Evolutionary conservation across 64 coral and sea anemone species (phyloP).

Genomic region (Stylophora pistillata): DNA sequence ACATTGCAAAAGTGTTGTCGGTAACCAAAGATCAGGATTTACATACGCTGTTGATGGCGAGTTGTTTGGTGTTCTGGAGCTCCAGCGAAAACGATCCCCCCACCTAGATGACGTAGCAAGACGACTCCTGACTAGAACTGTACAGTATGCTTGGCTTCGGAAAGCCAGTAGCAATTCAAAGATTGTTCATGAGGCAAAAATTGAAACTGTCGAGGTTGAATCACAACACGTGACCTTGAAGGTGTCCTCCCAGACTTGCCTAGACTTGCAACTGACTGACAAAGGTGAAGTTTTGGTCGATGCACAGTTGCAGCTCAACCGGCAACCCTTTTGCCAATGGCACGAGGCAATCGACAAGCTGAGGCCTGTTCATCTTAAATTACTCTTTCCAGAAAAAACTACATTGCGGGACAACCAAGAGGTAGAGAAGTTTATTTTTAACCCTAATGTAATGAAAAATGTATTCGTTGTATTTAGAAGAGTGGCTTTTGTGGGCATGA

Average conservation of each 20-base stretch:
- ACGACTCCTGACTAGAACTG: conserved; percentile 56
- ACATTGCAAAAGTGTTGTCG: neutral
- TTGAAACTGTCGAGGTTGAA: conserved; percentile 28
- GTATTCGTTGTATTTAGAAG: too few relatives aligned
- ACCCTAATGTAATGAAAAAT: too few relatives aligned
- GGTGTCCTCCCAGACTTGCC: conserved; percentile 30
- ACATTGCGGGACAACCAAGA: neutral
- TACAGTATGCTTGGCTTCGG: conserved; percentile 46
- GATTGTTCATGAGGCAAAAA: conserved; percentile 44
- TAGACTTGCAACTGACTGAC: conserved; percentile 53
- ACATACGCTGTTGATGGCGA: conserved; percentile 34
- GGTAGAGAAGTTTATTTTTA: too few relatives aligned
- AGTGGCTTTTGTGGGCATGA: too few relatives aligned
- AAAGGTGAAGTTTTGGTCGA: conserved; percentile 20
- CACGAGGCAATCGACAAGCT: conserved; percentile 67
- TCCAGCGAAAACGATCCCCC: conserved; percentile 11
- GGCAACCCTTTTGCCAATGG: conserved; percentile 56
- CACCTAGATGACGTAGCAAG: conserved; percentile 64
- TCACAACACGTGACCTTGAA: neutral
- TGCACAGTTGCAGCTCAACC: conserved; percentile 65
- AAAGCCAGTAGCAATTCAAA: neutral
- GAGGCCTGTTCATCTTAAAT: conserved; percentile 5
- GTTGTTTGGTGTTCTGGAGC: conserved; percentile 46
- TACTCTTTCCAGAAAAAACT: conserved; percentile 50
- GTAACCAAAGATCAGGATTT: conserved; percentile 1